Evolutionary conservation across 2,113 vertebrate genomes (phyloP).

Genomic region (Micronycteris hirsuta): DNA sequence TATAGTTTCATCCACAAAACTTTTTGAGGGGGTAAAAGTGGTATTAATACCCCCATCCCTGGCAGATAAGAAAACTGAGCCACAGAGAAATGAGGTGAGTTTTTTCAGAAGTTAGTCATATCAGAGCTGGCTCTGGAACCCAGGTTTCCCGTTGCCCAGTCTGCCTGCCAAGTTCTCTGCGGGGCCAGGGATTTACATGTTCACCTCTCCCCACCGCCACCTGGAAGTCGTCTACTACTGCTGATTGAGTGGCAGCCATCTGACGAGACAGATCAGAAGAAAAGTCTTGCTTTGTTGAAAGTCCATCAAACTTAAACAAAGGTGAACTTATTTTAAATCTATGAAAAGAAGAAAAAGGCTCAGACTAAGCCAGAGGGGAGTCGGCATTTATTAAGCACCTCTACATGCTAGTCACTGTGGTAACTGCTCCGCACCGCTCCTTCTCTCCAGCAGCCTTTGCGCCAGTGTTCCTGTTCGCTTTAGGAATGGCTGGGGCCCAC

Average conservation of each 20-base stretch:
- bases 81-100: neutral
- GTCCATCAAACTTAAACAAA: neutral
- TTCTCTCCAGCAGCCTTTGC: neutral
- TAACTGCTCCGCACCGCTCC: rapidly evolving
- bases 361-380: neutral
- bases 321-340: neutral
- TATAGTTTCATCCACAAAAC: conserved; percentile 24
- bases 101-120: neutral
- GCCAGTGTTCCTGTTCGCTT: neutral
- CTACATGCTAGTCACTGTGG: no score
- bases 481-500: neutral
- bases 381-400: neutral
- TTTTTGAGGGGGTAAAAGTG: conserved; percentile 5
- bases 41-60: neutral
- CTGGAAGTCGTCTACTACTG: neutral
- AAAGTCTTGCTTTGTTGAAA: neutral
- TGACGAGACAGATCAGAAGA: neutral
- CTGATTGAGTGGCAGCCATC: neutral
- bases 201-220: neutral
- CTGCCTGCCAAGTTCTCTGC: neutral
- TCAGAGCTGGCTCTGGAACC: neutral
- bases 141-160: neutral
- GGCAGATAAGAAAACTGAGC: conserved; percentile 31
- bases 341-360: neutral
- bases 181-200: neutral